Percentiles rank a stretch among this genome's conserved stretches.
Evolutionary conservation across 2,797 vertebrate genomes (phyloP).

Genomic region (Pogoniulus pusillus): DNA sequence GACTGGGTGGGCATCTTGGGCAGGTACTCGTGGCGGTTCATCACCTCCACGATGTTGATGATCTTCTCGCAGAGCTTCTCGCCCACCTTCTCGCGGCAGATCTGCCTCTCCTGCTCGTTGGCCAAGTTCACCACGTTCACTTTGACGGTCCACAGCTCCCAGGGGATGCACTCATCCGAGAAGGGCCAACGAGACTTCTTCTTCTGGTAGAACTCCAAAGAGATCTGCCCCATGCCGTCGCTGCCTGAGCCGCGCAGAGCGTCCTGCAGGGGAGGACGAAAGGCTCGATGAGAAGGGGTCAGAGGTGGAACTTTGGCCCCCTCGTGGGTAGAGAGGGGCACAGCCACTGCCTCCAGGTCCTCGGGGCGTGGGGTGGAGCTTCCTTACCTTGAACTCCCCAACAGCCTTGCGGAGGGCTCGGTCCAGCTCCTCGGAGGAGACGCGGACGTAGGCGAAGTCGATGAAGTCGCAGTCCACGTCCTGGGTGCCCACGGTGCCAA

Average conservation of each 20-base stretch:
- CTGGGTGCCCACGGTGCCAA: conserved; percentile 93
- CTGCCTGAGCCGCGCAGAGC: conserved; percentile 88
- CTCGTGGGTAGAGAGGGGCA: no score
- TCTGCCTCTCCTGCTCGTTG: conserved; percentile 97
- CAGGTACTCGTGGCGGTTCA: conserved; percentile 96
- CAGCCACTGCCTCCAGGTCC: no score
- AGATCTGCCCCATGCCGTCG: conserved; percentile 95
- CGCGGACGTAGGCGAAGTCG: conserved; percentile 91
- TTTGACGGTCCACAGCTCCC: conserved; percentile 98
- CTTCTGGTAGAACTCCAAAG: conserved; percentile 98
- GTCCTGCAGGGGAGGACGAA: conserved; percentile 76
- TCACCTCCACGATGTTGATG: conserved; percentile 97
- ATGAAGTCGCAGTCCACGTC: conserved; percentile 98
- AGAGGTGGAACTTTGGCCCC: no score
- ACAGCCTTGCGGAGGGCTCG: conserved; percentile 91
- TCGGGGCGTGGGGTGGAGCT: no score
- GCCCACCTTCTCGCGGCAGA: conserved; percentile 96
- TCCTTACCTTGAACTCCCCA: conserved; percentile 90
- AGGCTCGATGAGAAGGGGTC: no score
- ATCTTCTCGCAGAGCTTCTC: conserved; percentile 98
- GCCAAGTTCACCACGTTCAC: conserved; percentile 96
- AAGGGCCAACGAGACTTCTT: conserved; percentile 99
- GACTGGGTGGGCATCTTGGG: conserved; percentile 99
- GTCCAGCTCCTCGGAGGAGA: conserved; percentile 95
- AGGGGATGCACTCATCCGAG: conserved; percentile 96